Conservation (phyloP, 2,797 vertebrate genomes). For the Rousettus madagascariensis region DNA sequence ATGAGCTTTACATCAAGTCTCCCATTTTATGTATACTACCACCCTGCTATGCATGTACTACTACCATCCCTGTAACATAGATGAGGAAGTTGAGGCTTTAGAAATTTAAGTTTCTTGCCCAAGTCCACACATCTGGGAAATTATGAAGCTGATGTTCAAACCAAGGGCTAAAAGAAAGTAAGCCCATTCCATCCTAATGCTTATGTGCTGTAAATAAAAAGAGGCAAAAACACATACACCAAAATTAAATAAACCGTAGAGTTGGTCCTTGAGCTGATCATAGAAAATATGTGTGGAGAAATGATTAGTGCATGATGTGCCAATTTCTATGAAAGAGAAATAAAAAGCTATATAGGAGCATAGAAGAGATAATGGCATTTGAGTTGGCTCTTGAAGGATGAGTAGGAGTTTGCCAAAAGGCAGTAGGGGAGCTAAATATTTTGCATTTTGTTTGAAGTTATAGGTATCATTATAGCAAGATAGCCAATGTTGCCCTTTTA, state of each 20-base stretch:
- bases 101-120: neutral
- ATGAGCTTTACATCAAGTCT: neutral
- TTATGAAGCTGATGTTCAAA: neutral
- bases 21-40: neutral
- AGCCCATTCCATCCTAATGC: neutral
- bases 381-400: neutral
- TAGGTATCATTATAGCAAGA: neutral
- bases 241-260: neutral
- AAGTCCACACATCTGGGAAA: neutral
- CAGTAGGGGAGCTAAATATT: neutral
- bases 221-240: neutral
- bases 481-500: neutral
- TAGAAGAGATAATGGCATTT: neutral
- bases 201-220: neutral
- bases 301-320: neutral
- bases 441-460: neutral
- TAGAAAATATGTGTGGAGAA: neutral
- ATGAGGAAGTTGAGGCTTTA: neutral
- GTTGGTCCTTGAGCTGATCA: neutral
- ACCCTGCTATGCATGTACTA: accelerated
- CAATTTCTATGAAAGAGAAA: neutral
- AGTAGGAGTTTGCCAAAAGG: neutral
- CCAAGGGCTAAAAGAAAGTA: neutral
- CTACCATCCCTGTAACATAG: neutral
- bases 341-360: neutral